Evolutionary conservation across 2,888 invertebrate genomes (phyloP), one percentile per base, ranked within the genome.

Genomic region (Subacronicta megacephala): DNA sequence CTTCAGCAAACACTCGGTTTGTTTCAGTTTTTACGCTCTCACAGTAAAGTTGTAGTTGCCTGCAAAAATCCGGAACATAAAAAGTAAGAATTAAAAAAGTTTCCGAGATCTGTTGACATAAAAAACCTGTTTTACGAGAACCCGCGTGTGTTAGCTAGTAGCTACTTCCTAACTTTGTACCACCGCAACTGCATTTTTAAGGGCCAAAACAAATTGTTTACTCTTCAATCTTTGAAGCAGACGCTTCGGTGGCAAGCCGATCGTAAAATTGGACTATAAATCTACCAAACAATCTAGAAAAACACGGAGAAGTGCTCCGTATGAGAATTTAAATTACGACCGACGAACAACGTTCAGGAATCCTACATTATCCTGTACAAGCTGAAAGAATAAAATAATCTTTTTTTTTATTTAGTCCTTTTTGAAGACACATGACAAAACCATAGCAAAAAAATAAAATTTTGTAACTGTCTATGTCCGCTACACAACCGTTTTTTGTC

Each of bases 41-140:
- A 44, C 55, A 67, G 65, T 75, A 75, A 78, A 74, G 50, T 75
- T 56, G 72, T 56, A 65, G 59, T 73, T 54, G 43, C 36, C 37
- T 60, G 26, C n/a, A 55, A 66, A 77, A 79, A 78, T 78, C 55
- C 74, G 45, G 72, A 77, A 78, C 78, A 80, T 82, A 84, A 84
- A 85, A 80, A 74, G 74, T 52, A 75, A 71, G 81, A 86, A 88
- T 87, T 87, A 87, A 89, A 90, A 90, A 90, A 88, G 76, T 90
- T 90, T 81, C 59, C 41, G 57, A 70, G 77, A 82, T 84, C 78
- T 73, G 82, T 82, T 82, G 82, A 83, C 84, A 84, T 90, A 87
- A 88, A 87, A 85, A 84, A 77, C 80, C 78, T 79, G 81, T 84
- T 90, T 88, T 88, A 89, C 82, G 87, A 82, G 69, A 77, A 79